Evolutionary conservation across 2,113 vertebrate species (phyloP).

Genomic region (Hippoglossus stenolepis): DNA sequence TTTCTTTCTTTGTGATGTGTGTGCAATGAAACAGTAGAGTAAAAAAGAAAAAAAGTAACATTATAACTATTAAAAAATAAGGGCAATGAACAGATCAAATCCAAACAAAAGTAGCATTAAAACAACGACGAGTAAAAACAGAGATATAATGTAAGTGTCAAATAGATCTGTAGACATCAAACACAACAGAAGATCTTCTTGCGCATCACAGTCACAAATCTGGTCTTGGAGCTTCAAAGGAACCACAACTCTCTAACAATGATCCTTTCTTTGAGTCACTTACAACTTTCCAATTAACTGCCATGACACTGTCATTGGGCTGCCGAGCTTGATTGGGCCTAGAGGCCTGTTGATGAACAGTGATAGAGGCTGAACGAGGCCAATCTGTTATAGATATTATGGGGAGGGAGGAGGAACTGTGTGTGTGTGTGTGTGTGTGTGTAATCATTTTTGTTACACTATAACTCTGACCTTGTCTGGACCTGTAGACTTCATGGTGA

Average conservation of each 20-base stretch:
- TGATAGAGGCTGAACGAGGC: slow-evolving; percentile 72
- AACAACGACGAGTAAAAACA: background rate
- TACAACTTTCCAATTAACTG: slow-evolving; percentile 74
- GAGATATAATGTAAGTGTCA: background rate
- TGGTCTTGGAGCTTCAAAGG: slow-evolving; percentile 62
- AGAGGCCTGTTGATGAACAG: slow-evolving; percentile 70
- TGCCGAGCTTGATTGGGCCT: slow-evolving; percentile 68
- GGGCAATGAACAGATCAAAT: too few relatives aligned
- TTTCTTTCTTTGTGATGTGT: too few relatives aligned
- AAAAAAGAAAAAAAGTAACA: too few relatives aligned
- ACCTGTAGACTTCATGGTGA: too few relatives aligned
- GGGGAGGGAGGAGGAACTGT: slow-evolving; percentile 25
- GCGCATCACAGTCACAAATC: slow-evolving; percentile 24
- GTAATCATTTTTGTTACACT: background rate
- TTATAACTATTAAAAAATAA: too few relatives aligned
- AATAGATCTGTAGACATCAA: background rate
- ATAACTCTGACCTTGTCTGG: too few relatives aligned
- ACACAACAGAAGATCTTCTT: background rate
- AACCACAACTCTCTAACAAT: slow-evolving; percentile 50
- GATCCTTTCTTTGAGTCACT: slow-evolving; percentile 40
- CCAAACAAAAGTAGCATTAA: background rate
- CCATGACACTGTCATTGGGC: slow-evolving; percentile 73
- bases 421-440: slow-evolving; percentile 12
- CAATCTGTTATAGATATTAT: slow-evolving; percentile 65
- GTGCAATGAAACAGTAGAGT: too few relatives aligned